Evolutionary conservation across 1,140 invertebrate species (phyloP).

Genomic region (Wasmannia auropunctata): DNA sequence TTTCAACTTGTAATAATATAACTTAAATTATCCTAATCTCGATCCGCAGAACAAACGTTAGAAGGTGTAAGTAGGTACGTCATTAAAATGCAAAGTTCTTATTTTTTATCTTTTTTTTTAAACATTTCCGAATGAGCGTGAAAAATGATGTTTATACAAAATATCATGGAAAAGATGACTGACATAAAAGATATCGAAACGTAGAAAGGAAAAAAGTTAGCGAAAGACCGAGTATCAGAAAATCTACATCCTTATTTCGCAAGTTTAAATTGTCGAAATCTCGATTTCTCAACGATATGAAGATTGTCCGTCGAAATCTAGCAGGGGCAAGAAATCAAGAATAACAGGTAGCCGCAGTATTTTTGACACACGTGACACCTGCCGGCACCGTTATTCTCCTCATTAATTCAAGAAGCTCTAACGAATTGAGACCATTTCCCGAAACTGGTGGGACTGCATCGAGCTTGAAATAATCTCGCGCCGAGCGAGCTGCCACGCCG

Average conservation of each 20-base stretch:
- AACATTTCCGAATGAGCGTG: background rate
- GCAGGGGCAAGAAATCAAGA: slow-evolving; percentile 61
- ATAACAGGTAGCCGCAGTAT: slow-evolving; percentile 55
- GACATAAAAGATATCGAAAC: background rate
- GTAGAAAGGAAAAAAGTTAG: background rate
- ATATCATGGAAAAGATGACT: background rate
- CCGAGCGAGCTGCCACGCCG: background rate
- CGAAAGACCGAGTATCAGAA: background rate
- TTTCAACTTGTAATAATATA: background rate
- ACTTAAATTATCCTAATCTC: background rate
- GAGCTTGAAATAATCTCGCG: slow-evolving; percentile 14
- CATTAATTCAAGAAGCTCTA: slow-evolving; percentile 72
- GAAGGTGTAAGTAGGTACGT: background rate
- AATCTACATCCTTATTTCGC: background rate
- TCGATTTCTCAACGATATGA: background rate
- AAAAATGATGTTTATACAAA: background rate
- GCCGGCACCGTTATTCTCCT: slow-evolving; percentile 76
- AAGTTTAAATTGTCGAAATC: background rate
- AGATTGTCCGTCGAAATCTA: slow-evolving; percentile 38
- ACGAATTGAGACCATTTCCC: slow-evolving; percentile 71
- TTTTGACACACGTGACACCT: slow-evolving; percentile 67
- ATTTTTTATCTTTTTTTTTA: background rate
- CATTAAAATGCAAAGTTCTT: background rate
- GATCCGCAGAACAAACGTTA: background rate
- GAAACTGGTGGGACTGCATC: slow-evolving; percentile 35